Base-by-base conservation (phyloP, 2,888 invertebrate species). In the Cheilosia pagana region DNA sequence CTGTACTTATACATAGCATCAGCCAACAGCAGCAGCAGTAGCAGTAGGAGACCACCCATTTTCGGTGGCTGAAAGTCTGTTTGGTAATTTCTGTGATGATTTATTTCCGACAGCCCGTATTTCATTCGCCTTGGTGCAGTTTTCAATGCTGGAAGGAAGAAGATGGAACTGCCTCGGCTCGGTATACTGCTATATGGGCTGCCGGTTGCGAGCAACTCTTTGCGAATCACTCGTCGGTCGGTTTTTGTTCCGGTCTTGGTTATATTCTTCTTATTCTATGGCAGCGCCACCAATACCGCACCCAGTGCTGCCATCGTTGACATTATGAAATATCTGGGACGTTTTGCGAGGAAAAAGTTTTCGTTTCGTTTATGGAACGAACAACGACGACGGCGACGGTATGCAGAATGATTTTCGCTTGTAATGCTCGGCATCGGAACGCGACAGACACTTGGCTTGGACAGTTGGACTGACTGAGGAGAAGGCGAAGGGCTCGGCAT, bases 71-170 rank as follows among this genome's bases (percentile, higher is more conserved):
- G 75, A 81, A 85, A 81, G 85, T 81, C 85, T 81, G 85, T 85
- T 85, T 85, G 85, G 85, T 85, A 85, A 85, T 85, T 81, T 85
- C 71, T 79, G 81, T 60, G 81, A 85, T 85, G 85, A 85, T 85
- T 85, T 85, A 85, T 85, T 71, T 81, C 85, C 75, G 85, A 81
- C 85, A 85, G 85, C 85, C 71, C 53, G 85, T 85, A 85, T 85
- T 85, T 85, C 85, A 85, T 85, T 81, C 67, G 83, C 68, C 75
- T 72, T 78, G 77, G 71, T 83, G 85, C 76, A 83, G 74, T 85
- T 85, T 85, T 75, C 79, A 85, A 81, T 85, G 81, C n/a, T n/a
- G n/a, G n/a, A n/a, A n/a, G n/a, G n/a, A n/a, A n/a, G 67, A 85
- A 75, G 79, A 79, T 71, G 74, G 83, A 85, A 79, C 79, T 83